Conservation (phyloP, 2,888 invertebrate species). For the Temnothorax ravouxi region DNA sequence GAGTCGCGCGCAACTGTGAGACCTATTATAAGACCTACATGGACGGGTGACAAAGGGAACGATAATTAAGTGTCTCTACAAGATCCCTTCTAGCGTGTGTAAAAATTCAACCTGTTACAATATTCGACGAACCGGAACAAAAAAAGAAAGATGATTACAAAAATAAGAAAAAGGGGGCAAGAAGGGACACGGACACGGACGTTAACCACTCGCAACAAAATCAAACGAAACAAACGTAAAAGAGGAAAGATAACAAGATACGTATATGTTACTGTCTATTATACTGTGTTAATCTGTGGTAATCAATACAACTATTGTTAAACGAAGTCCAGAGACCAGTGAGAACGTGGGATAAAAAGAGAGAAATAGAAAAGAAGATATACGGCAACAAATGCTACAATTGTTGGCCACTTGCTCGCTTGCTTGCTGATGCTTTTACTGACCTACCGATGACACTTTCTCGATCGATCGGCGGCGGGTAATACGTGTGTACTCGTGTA, state of each 20-base stretch:
- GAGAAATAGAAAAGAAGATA: background rate
- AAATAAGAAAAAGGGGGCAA: background rate
- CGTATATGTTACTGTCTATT: background rate
- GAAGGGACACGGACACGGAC: background rate
- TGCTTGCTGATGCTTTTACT: constrained; percentile 33
- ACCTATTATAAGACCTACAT: background rate
- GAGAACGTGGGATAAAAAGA: background rate
- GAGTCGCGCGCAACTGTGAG: background rate
- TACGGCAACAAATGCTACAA: constrained; percentile 8
- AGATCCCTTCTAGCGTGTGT: background rate
- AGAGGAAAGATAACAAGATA: background rate
- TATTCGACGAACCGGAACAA: background rate
- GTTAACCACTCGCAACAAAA: background rate
- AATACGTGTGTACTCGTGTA: constrained; percentile 33
- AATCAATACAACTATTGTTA: constrained; percentile 9
- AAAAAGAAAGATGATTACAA: background rate
- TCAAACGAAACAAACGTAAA: constrained; percentile 10
- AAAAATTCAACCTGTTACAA: background rate
- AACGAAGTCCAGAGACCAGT: background rate
- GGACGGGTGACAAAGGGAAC: background rate
- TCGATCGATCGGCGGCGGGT: constrained; percentile 29
- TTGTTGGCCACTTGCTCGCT: background rate
- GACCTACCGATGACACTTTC: constrained; percentile 44
- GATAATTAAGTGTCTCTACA: constrained; percentile 11
- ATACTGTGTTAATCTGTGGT: background rate